phyloP scores from a whole-genome alignment of 2,888 invertebrate species.

The Melieria omissa region DNA sequence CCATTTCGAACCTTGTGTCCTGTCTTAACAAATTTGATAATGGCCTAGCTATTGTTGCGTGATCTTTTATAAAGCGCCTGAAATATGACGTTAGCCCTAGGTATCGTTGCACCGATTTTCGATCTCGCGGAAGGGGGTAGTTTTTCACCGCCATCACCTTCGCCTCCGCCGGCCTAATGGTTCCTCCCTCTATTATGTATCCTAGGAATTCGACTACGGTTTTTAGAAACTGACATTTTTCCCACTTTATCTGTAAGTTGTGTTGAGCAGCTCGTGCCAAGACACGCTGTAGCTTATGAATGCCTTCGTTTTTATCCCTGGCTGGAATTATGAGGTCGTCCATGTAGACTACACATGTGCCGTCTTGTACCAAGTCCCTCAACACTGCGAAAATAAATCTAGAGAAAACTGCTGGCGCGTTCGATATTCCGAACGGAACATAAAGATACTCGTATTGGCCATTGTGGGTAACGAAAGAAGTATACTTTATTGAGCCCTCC shows the following conservation, averaged over 20 bases:
- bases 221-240: conserved; percentile 43
- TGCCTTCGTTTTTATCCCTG: conserved; percentile 36
- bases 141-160: conserved; percentile 32
- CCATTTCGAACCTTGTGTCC: too few species aligned
- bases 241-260: conserved; percentile 42
- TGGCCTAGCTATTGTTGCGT: too few species aligned
- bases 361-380: conserved; percentile 39
- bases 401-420: conserved; percentile 40
- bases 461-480: conserved; percentile 39
- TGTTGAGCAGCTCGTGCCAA: conserved; percentile 30
- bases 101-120: conserved; percentile 25
- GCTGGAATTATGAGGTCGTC: conserved; percentile 44
- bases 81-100: too few species aligned
- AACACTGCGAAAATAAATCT: conserved; percentile 38
- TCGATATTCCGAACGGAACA: conserved; percentile 41
- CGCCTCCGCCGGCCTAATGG: conserved; percentile 30
- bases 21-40: too few species aligned
- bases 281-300: conserved; percentile 32
- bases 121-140: conserved; percentile 33
- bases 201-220: conserved; percentile 38
- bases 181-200: conserved; percentile 36
- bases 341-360: conserved; percentile 38
- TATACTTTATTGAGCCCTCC: conserved; percentile 33
- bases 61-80: too few species aligned
- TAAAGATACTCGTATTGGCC: conserved; percentile 42